phyloP scores from a whole-genome alignment of 2,888 invertebrate genomes.

The Syrphus vitripennis region DNA sequence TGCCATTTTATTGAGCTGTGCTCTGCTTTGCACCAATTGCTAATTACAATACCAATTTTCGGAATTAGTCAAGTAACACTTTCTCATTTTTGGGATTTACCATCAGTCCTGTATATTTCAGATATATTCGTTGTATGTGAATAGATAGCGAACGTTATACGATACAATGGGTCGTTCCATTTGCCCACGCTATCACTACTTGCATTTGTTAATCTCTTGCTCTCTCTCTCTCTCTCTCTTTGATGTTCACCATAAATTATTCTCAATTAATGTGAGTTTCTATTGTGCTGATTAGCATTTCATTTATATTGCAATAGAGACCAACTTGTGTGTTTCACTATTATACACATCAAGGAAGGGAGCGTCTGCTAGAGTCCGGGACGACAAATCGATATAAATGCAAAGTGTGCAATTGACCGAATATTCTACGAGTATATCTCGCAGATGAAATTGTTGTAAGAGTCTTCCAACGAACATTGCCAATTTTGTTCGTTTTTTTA shows the following conservation, averaged over 20 bases:
- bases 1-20: no score
- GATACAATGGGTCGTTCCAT: constrained; percentile 25
- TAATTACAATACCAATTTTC: constrained; percentile 71
- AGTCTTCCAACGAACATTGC: constrained; percentile 8
- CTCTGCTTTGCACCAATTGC: constrained; percentile 30
- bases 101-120: not conserved
- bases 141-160: not conserved
- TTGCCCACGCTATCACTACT: constrained; percentile 5
- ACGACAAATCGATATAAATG: constrained; percentile 63
- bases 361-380: constrained; percentile 6
- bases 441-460: constrained; percentile 31
- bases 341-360: not conserved
- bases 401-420: constrained; percentile 38
- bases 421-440: constrained; percentile 3
- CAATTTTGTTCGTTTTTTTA: constrained; percentile 66
- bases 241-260: constrained; percentile 59
- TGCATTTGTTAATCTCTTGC: constrained; percentile 5
- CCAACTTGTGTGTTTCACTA: not conserved
- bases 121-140: not conserved
- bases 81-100: constrained; percentile 55
- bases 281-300: constrained; percentile 65
- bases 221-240: no score
- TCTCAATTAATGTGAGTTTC: constrained; percentile 65
- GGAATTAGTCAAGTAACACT: constrained; percentile 69
- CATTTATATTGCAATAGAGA: constrained; percentile 40